A percentile compares a stretch with the other conserved stretches of the same genome.
These are phyloP conservation scores for Semicossyphus pulcher DNA, from an alignment of 2,113 vertebrate species.

Conservation along the genomic window DNA sequence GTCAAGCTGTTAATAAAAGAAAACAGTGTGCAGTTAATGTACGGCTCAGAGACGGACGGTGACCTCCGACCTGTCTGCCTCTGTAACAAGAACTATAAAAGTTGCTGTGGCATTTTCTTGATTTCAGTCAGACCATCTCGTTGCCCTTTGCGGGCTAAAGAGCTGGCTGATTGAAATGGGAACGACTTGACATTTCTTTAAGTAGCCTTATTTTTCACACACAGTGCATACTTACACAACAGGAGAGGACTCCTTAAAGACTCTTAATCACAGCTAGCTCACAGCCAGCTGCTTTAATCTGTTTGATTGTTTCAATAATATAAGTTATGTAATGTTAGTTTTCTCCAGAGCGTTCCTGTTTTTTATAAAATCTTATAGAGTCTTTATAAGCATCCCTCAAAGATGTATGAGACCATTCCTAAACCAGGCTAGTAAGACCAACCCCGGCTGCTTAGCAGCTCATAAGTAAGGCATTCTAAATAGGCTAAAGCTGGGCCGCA, in stretches of 20 bases:
- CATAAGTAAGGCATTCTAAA: conserved; percentile 66
- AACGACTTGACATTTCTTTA: conserved; percentile 50
- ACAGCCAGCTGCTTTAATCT: not conserved
- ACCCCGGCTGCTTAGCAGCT: conserved; percentile 58
- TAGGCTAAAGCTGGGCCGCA: conserved; percentile 52
- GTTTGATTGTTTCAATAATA: not conserved
- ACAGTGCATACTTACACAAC: conserved; percentile 8
- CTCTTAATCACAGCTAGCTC: conserved; percentile 6
- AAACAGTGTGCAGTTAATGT: conserved; percentile 5
- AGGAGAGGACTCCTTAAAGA: conserved; percentile 2
- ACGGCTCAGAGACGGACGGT: conserved; percentile 11
- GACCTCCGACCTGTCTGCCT: conserved; percentile 14
- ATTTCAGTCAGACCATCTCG: conserved; percentile 15
- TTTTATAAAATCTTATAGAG: conserved; percentile 22
- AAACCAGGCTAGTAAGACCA: conserved; percentile 21
- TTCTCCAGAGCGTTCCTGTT: not conserved
- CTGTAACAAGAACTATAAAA: not conserved
- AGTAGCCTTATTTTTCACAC: not conserved
- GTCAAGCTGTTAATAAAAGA: conserved; percentile 22
- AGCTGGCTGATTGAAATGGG: conserved; percentile 43
- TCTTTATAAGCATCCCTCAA: conserved; percentile 36
- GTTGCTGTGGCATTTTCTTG: conserved; percentile 48
- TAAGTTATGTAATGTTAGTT: not conserved
- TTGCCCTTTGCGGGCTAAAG: conserved; percentile 33
- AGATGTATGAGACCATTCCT: conserved; percentile 47